phyloP scores from a whole-genome alignment of 2,888 invertebrate species.

The Leptopterna dolabrata region DNA sequence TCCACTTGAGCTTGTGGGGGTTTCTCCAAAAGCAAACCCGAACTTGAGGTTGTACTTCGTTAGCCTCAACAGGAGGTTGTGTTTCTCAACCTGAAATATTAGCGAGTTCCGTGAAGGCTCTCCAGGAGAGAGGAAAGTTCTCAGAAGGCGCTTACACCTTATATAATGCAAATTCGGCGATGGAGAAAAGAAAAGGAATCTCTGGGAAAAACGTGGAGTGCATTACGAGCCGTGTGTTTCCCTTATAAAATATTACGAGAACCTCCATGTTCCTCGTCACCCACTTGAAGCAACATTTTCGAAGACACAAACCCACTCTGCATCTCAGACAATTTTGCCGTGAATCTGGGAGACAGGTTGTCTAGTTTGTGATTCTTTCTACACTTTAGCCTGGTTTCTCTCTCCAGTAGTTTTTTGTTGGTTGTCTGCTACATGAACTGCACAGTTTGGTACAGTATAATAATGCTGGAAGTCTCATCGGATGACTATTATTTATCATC shows the following conservation, averaged over 20 bases:
- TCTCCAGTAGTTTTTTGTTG: too few relatives aligned
- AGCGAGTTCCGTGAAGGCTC: neutral
- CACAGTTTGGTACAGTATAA: too few relatives aligned
- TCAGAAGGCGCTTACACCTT: neutral
- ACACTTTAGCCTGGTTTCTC: too few relatives aligned
- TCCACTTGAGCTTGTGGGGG: too few relatives aligned
- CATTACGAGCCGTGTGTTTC: neutral
- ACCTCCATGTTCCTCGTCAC: conserved; percentile 28
- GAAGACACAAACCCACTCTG: neutral
- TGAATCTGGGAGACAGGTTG: neutral
- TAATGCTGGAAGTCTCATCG: too few relatives aligned
- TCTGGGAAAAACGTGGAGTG: conserved; percentile 43
- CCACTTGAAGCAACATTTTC: conserved; percentile 3
- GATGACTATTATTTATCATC: too few relatives aligned
- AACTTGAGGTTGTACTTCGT: neutral
- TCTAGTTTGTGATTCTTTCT: neutral
- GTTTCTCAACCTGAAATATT: neutral
- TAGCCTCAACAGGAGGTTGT: neutral
- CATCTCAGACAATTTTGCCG: neutral
- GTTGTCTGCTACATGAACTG: too few relatives aligned
- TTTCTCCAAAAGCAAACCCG: too few relatives aligned
- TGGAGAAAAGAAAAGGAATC: conserved; percentile 31
- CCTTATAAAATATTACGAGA: conserved; percentile 41
- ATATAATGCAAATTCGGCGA: conserved; percentile 40
- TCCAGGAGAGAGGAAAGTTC: neutral